A percentile compares a stretch with the other conserved stretches of the same genome.
Evolutionary conservation across 2,797 vertebrate species (phyloP).

Genomic region (Amazona ochrocephala): DNA sequence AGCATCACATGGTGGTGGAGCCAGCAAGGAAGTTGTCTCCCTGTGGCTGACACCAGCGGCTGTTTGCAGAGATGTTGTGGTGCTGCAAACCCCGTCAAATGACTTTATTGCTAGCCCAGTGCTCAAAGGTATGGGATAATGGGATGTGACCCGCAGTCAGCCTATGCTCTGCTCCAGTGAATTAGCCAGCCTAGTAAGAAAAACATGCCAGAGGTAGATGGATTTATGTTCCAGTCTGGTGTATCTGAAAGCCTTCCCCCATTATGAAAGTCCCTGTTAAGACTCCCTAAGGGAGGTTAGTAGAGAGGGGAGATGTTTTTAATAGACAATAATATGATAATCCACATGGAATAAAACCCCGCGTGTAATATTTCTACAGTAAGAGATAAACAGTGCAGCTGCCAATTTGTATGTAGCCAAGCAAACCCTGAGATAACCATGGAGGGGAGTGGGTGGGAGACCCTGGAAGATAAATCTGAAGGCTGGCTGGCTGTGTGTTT

Average conservation of each 20-base stretch:
- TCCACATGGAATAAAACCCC: conserved; percentile 31
- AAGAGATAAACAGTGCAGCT: conserved; percentile 54
- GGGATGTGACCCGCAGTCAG: not conserved
- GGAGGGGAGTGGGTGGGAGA: conserved; percentile 15
- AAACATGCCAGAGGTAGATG: conserved; percentile 58
- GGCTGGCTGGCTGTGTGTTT: conserved; percentile 27
- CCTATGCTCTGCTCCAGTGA: conserved; percentile 16
- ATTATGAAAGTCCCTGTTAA: conserved; percentile 63
- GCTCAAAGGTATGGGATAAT: conserved; percentile 18
- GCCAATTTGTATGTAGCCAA: conserved; percentile 58
- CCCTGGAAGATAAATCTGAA: conserved; percentile 32
- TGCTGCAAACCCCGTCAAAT: conserved; percentile 9
- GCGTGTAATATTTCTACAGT: conserved; percentile 42
- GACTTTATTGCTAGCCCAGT: not conserved
- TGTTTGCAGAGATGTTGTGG: not conserved
- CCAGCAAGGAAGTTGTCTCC: conserved; percentile 48
- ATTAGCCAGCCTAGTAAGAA: conserved; percentile 58
- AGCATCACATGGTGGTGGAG: conserved; percentile 54
- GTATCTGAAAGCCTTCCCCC: conserved; percentile 66
- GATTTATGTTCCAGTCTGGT: conserved; percentile 68
- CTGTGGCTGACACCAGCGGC: not conserved
- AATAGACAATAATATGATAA: conserved; percentile 72
- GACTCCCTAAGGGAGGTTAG: conserved; percentile 65
- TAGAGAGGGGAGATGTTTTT: conserved; percentile 61
- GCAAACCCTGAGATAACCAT: conserved; percentile 31